Evolutionary conservation across 2,797 vertebrate genomes (phyloP), one percentile per base, ranked within the genome.

Genomic region (Hyperoplus lanceolatus): DNA sequence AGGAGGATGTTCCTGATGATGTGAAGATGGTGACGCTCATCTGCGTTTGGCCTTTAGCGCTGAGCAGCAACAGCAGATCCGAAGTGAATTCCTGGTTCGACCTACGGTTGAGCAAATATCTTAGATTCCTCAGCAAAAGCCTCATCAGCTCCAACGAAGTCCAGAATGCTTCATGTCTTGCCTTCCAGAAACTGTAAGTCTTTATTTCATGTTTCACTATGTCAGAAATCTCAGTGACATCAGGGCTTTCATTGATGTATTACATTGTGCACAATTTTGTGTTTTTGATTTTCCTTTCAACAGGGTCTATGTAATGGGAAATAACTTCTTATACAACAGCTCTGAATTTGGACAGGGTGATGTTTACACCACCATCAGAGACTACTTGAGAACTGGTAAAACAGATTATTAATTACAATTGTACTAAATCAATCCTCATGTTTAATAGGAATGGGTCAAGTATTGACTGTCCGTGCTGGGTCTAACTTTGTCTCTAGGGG

Each of bases 181-280:
- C 85, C 21, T 93, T 91, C 82, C 87, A 87, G 58, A 92, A 88
- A 81, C 76, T 94, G 94, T 95, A 77, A 81, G 90, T 45, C 8
- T 70, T n/a, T 29, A 29, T 29, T 29, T 29, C 29, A 29, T 70
- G 49, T 61, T 51, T 58, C 7, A 41, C 46, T 39, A 3, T 51
- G 13, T 70, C 4, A 29, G 4, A 53, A 56, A 43, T 8, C 21
- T 38, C 36, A 16, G 1, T 53, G 8, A 48, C 51, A 57, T 43
- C n/a, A 50, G 29, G 53, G 49, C 29, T 41, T 9, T 46, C 41
- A 43, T 6, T 61, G 14, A 65, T 46, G 15, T 9, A 51, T 64
- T 4, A 14, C 42, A 51, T 6, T 36, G 11, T 54, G 4, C 4
- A 18, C 14, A 66, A 1, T 57, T 56, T 61, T 66, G 1, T 10